phyloP scores from a whole-genome alignment of 2,113 vertebrate species.

The Callionymus lyra region DNA sequence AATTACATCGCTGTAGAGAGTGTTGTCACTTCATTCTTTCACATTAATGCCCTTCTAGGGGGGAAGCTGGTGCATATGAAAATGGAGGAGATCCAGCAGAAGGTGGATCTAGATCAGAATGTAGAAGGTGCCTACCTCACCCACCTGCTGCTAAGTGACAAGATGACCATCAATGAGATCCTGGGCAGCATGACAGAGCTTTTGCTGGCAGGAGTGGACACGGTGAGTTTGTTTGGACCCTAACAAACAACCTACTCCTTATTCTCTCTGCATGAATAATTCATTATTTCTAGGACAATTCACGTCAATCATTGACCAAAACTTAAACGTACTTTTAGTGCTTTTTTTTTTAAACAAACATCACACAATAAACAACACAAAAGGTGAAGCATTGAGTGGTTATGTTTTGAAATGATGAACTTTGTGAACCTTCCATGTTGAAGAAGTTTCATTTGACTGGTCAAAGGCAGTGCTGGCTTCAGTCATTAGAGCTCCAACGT shows the following conservation, averaged over 20 bases:
- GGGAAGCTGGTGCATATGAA: constrained; percentile 65
- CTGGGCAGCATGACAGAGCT: constrained; percentile 72
- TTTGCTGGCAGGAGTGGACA: constrained; percentile 74
- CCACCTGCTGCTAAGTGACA: constrained; percentile 65
- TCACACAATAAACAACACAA: not conserved
- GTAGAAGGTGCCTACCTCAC: constrained; percentile 72
- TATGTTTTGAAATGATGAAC: too few species aligned
- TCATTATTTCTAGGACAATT: too few species aligned
- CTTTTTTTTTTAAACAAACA: not conserved
- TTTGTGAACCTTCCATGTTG: too few species aligned
- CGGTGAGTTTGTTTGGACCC: constrained; percentile 46
- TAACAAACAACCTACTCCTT: too few species aligned
- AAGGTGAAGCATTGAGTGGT: not conserved
- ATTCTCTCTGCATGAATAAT: too few species aligned
- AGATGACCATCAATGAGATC: constrained; percentile 65
- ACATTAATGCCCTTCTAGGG: constrained; percentile 45
- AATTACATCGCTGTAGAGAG: too few species aligned
- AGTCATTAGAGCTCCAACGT: too few species aligned
- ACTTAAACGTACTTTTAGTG: too few species aligned
- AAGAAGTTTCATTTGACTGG: too few species aligned
- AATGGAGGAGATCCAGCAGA: constrained; percentile 56
- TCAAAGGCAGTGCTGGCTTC: too few species aligned
- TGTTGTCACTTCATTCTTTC: not conserved
- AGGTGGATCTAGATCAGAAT: constrained; percentile 31
- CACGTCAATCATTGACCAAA: too few species aligned